Base-by-base conservation (phyloP, 2,888 invertebrate genomes). In the Ichneumon xanthorius region DNA sequence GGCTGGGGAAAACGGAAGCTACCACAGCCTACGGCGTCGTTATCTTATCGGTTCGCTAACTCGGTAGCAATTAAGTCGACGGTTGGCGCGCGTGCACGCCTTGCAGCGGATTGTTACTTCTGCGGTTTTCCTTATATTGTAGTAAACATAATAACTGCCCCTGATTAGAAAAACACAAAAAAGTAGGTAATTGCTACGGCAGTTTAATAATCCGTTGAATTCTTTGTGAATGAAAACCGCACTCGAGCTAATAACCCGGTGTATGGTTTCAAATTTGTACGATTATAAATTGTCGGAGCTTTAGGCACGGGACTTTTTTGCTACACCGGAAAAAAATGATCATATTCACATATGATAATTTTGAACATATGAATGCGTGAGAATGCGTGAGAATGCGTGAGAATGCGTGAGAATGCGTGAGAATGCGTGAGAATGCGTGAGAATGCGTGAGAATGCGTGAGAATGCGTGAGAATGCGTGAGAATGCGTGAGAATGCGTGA, bases 31-130 rank as follows among this genome's bases (percentile, higher is more conserved):
- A 11, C 70, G 71, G 75, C 67, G 71, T 67, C 26, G 58, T 84
- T 84, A 86, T 86, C 84, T 84, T 76, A 86, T 86, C 84, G 53
- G 53, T 26, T 53, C 48, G 68, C 75, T 53, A 84, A 67, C 58
- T 67, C 71, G 30, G 61, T 63, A 40, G 58, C 61, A 86, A 82
- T 82, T 82, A 80, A 77, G 16, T 26, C 65, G 22, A 50, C 11
- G 22, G 14, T 58, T 26, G 9, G 9, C 30, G 30, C 50, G 22
- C 11, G 58, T n/a, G 40, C 37, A 9, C 58, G 26, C 55, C 19
- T 40, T 71, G n/a, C 45, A 65, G 63, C 72, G 65, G 72, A 58
- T 26, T 65, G 55, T 63, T 58, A 58, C 55, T 77, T 61, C 48
- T 84, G 82, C 76, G 84, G 77, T 86, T 58, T 30, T 30, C 79